Conservation (phyloP, 2,888 invertebrate genomes). For the Xanthia icteritia region DNA sequence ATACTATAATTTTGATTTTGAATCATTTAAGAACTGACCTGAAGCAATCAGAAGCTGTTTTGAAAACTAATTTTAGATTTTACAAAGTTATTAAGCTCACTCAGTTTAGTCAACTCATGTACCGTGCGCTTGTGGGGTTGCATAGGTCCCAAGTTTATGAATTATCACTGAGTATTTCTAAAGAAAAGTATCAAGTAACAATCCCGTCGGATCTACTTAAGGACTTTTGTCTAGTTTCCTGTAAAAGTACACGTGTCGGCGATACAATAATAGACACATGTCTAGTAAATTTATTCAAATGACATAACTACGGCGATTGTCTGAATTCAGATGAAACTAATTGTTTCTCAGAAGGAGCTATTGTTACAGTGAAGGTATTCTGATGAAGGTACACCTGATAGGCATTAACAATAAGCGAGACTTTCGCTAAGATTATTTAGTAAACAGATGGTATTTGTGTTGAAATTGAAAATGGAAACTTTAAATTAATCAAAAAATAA, state of each 20-base stretch:
- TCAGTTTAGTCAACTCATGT: neutral
- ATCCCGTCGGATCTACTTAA: neutral
- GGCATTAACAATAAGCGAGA: neutral
- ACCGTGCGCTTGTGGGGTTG: neutral
- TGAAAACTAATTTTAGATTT: neutral
- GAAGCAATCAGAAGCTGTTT: neutral
- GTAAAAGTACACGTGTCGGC: neutral
- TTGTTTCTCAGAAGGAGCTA: neutral
- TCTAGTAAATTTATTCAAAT: neutral
- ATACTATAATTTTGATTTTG: too few species aligned
- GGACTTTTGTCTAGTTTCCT: neutral
- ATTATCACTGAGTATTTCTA: neutral
- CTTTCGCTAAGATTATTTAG: neutral
- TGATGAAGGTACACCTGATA: neutral
- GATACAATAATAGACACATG: neutral
- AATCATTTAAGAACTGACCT: neutral
- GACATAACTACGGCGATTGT: neutral
- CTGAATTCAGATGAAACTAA: constrained; percentile 2
- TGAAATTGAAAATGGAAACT: neutral
- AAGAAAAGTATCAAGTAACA: neutral
- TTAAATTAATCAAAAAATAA: neutral
- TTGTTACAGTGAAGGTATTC: constrained; percentile 1
- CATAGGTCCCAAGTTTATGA: neutral
- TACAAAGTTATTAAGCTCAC: neutral
- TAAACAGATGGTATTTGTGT: neutral